Conservation (phyloP, 2,888 invertebrate species). For the Bibio marci region DNA sequence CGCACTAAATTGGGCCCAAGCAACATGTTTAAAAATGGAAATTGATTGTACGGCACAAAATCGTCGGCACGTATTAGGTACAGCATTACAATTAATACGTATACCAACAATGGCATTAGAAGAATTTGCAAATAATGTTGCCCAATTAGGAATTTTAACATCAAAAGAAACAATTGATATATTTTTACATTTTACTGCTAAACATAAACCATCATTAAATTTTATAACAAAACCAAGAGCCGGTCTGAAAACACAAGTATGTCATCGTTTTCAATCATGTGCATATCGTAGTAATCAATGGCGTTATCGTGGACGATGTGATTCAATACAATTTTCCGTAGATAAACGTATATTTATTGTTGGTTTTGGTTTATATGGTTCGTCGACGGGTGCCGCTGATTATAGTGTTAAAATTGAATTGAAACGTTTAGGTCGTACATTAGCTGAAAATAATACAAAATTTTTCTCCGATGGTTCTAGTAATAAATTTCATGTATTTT, state of each 20-base stretch:
- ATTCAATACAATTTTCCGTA: constrained; percentile 92
- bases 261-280: constrained; percentile 90
- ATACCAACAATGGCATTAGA: constrained; percentile 89
- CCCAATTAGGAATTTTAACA: constrained; percentile 73
- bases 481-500: constrained; percentile 84
- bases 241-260: constrained; percentile 84
- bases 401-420: constrained; percentile 89
- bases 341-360: constrained; percentile 91
- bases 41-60: constrained; percentile 67
- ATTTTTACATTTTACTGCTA: constrained; percentile 87
- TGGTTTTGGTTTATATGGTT: constrained; percentile 90
- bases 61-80: constrained; percentile 54
- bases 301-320: constrained; percentile 90
- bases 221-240: constrained; percentile 71
- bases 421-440: constrained; percentile 69
- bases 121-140: constrained; percentile 88
- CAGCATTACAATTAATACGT: constrained; percentile 71
- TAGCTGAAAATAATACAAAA: constrained; percentile 83
- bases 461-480: constrained; percentile 95
- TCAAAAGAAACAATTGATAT: constrained; percentile 88
- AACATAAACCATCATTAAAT: constrained; percentile 62
- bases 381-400: constrained; percentile 88
- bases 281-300: constrained; percentile 95
- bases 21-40: constrained; percentile 73
- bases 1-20: constrained; percentile 81